A percentile compares a stretch with the other conserved stretches of the same genome.
Conservation (phyloP, 2,888 invertebrate genomes). For the Yponomeuta cagnagella region DNA sequence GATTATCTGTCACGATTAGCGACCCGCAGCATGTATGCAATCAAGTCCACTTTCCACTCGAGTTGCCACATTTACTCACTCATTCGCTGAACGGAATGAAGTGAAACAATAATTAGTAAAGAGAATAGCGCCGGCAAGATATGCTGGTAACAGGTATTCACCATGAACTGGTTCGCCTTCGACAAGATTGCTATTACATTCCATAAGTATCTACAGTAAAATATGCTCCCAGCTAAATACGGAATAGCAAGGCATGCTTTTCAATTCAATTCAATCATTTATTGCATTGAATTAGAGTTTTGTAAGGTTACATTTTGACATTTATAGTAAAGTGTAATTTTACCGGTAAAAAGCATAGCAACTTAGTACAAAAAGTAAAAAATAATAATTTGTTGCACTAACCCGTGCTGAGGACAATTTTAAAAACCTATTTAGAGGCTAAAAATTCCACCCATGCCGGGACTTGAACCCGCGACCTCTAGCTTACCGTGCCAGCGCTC, state of each 20-base stretch:
- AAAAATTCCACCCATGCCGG: no score
- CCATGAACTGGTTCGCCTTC: conserved; percentile 45
- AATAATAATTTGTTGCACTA: no score
- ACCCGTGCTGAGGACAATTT: no score
- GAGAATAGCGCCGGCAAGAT: conserved; percentile 25
- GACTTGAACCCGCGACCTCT: no score
- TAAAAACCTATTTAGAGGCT: no score
- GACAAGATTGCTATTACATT: conserved; percentile 27
- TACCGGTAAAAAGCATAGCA: no score
- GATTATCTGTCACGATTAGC: conserved; percentile 9
- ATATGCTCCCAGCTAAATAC: not conserved
- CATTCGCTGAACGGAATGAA: conserved; percentile 19
- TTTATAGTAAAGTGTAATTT: no score
- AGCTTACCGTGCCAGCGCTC: no score
- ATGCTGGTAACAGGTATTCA: conserved; percentile 34
- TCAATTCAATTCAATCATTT: no score
- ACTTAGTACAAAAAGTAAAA: no score
- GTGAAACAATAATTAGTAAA: conserved; percentile 25
- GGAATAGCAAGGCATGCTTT: not conserved
- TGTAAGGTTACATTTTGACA: no score
- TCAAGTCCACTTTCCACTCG: conserved; percentile 21
- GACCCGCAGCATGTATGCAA: conserved; percentile 12
- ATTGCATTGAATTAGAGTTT: no score
- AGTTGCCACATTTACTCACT: conserved; percentile 19
- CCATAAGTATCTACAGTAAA: conserved; percentile 21